Base-by-base conservation (phyloP, 2,888 invertebrate genomes). In the Lasioglossum figueresi region DNA sequence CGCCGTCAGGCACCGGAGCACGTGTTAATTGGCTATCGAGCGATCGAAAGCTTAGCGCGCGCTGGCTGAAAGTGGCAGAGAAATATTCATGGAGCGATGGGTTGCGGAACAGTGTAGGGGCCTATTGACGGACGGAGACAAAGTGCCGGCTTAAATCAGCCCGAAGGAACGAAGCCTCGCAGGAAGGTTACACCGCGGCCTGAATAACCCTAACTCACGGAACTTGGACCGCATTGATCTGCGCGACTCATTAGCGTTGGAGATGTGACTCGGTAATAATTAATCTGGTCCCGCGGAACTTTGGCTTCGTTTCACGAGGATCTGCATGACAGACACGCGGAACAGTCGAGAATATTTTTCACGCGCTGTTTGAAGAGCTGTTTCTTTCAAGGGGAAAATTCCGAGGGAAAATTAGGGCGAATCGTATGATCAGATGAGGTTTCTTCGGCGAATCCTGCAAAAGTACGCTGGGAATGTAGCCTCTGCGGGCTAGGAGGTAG, bases 81-180 rank as follows among this genome's bases (percentile, higher is more conserved):
- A 80, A 56, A 72, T 66, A 72, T 71, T 34, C 72, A 52, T 66
- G 71, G 27, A 23, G 16, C 10, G 48, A 70, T 34, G n/a, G 37
- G 27, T 52, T 2, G 14, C n/a, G 34, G 45, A 66, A 75, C 31
- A 6, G 59, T 19, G 31, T 5, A n/a, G 34, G 10, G 76, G 16
- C 66, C 45, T 76, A 77, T 82, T 56, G 74, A 74, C 77, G 14
- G 56, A 68, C 59, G 56, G 48, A 77, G 59, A 74, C 73, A 76
- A 81, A 83, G 76, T 34, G 48, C 40, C 43, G 0, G 72, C 66
- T 81, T 76, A 76, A 73, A 77, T 81, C 56, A 76, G 52, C 34
- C 68, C n/a, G 68, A 43, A 66, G 72, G 52, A 52, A 52, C 52
- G 66, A 31, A 72, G 37, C 37, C 37, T 59, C 56, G 77, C 45